Evolutionary conservation across 2,113 vertebrate genomes (phyloP), one percentile per base, ranked within the genome.

Genomic region (Zootoca vivipara): DNA sequence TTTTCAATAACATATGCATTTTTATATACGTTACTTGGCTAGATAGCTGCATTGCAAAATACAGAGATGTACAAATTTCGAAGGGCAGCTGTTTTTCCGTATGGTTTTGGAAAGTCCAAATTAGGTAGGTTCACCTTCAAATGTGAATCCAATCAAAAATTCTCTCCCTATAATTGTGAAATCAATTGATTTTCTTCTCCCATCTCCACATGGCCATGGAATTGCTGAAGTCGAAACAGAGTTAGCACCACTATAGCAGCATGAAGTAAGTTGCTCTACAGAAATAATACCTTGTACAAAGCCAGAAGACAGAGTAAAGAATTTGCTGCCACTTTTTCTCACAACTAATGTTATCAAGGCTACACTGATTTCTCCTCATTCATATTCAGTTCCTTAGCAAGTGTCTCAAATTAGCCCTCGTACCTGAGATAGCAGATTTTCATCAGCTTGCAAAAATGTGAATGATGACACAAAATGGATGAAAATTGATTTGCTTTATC

Each of bases 401-500:
- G 72, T 33, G 40, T 35, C 35, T 20, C 35, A 56, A 64, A 88
- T 83, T 75, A 56, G 40, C 40, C n/a, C 40, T 77, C 42, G 74
- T 24, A 87, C 67, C 78, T 24, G 26, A 58, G 78, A 81, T n/a
- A 82, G 56, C 30, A 6, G 56, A 75, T 67, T 78, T 69, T 67
- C n/a, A 67, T 78, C 22, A 35, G 16, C 42, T 74, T 74, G 79
- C 79, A 65, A 74, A 82, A 87, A 87, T 75, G 56, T 73, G 69
- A 65, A 6, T 46, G 64, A 75, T 42, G 58, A 82, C 30, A 74
- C 69, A 87, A 87, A 80, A 87, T 24, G 18, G 28, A 82, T 87
- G 79, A 75, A 82, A 87, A 87, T 46, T 35, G 35, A 75, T 87
- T 73, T 15, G 28, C 18, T 72, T 87, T 30, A 82, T 73, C 52